Conservation (phyloP, 2,888 invertebrate genomes). For the Lamellibrachia columna region DNA sequence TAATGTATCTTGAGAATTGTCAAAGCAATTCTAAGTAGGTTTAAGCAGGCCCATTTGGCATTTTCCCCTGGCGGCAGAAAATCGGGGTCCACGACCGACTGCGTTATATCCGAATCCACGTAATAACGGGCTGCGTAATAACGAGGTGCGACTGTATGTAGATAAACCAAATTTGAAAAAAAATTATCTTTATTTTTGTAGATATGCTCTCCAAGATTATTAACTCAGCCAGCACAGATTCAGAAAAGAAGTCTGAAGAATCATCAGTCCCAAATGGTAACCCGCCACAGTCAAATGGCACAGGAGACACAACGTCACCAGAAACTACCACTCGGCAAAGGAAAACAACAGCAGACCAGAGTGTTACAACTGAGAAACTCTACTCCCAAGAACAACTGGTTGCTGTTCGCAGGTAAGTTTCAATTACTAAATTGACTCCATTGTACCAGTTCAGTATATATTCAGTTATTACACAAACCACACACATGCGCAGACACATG, state of each 20-base stretch:
- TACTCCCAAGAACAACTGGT: slow-evolving; percentile 24
- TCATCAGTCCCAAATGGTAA: not conserved
- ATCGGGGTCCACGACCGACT: no score
- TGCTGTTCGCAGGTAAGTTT: slow-evolving; percentile 7
- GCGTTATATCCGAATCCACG: no score
- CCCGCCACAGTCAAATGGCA: not conserved
- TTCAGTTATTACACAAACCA: not conserved
- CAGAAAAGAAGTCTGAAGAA: not conserved
- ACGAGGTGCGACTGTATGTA: no score
- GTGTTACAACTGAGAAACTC: not conserved
- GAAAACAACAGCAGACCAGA: not conserved
- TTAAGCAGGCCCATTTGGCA: no score
- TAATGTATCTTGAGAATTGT: no score
- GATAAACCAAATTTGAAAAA: no score
- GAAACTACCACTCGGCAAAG: slow-evolving; percentile 1
- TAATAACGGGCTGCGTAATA: no score
- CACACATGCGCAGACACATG: slow-evolving; percentile 14
- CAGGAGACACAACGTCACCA: not conserved
- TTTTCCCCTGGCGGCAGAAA: no score
- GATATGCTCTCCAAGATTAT: not conserved
- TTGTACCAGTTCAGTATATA: slow-evolving; percentile 6
- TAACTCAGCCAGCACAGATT: not conserved
- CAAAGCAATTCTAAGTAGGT: no score
- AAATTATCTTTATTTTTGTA: not conserved
- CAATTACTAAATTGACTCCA: not conserved